A percentile compares a stretch with the other conserved stretches of the same genome.
phyloP scores from a whole-genome alignment of 92 coral and sea anemone species.

The Siderastrea siderea region DNA sequence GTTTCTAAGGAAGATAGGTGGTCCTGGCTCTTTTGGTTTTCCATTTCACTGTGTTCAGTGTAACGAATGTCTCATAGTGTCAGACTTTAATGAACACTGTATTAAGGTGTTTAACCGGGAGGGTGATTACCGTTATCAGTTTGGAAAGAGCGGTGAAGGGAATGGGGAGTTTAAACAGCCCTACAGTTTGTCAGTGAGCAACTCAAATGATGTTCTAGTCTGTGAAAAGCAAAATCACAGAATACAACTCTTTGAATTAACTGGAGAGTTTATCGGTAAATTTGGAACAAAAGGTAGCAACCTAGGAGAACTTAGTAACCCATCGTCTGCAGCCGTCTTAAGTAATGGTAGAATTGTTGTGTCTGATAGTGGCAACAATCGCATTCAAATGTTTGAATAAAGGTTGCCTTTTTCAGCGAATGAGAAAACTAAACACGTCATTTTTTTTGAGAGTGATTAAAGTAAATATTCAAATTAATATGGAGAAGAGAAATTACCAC shows the following conservation, averaged over 20 bases:
- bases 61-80: not conserved
- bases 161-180: constrained; percentile 8
- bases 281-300: constrained; percentile 62
- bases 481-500: too few relatives aligned
- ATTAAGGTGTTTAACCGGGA: not conserved
- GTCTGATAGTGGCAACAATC: constrained; percentile 74
- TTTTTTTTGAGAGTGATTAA: too few relatives aligned
- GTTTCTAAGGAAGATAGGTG: constrained; percentile 27
- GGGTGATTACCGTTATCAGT: not conserved
- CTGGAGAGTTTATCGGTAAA: constrained; percentile 5
- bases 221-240: constrained; percentile 12
- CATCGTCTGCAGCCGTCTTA: constrained; percentile 76
- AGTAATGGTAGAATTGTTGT: constrained; percentile 81
- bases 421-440: too few relatives aligned
- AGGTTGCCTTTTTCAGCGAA: too few relatives aligned
- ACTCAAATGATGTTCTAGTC: not conserved
- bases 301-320: constrained; percentile 71
- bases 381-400: constrained; percentile 73
- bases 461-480: too few relatives aligned
- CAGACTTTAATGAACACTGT: not conserved
- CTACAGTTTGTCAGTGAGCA: not conserved
- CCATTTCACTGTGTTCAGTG: constrained; percentile 18
- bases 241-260: constrained; percentile 15
- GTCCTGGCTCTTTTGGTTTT: not conserved
- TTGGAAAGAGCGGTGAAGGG: constrained; percentile 13